A percentile compares a stretch with the other conserved stretches of the same genome.
Evolutionary conservation across 2,888 invertebrate genomes (phyloP).

Genomic region (Pyrochroa serraticornis): DNA sequence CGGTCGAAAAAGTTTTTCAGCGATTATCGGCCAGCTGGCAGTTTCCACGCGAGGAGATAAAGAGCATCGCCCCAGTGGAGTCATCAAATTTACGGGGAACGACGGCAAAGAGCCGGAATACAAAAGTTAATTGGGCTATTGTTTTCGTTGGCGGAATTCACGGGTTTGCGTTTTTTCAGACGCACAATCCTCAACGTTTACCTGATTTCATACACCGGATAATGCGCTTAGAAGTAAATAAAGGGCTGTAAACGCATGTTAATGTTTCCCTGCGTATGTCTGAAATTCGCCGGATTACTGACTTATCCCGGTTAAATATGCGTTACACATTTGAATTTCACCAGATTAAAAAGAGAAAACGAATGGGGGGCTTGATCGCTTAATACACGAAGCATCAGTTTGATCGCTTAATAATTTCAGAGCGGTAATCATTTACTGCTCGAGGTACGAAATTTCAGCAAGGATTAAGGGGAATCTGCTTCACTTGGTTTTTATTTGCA

Average conservation of each 20-base stretch:
- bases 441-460: too few species aligned
- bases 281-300: conserved; percentile 23
- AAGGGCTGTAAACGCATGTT: conserved; percentile 21
- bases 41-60: conserved; percentile 43
- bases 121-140: conserved; percentile 43
- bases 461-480: too few species aligned
- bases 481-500: not conserved
- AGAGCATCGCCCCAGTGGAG: conserved; percentile 37
- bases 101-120: conserved; percentile 29
- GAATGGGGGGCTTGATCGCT: too few species aligned
- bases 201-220: conserved; percentile 31
- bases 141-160: conserved; percentile 33
- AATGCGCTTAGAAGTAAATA: conserved; percentile 23
- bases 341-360: not conserved
- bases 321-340: conserved; percentile 13
- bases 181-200: conserved; percentile 22
- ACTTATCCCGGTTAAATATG: conserved; percentile 22
- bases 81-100: conserved; percentile 37
- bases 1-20: conserved; percentile 39
- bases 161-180: conserved; percentile 28
- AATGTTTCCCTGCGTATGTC: conserved; percentile 9
- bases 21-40: conserved; percentile 45
- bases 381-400: too few species aligned
- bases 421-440: too few species aligned
- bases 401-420: too few species aligned